Conservation (phyloP, 2,888 invertebrate genomes). For the Andrena chrysosceles region DNA sequence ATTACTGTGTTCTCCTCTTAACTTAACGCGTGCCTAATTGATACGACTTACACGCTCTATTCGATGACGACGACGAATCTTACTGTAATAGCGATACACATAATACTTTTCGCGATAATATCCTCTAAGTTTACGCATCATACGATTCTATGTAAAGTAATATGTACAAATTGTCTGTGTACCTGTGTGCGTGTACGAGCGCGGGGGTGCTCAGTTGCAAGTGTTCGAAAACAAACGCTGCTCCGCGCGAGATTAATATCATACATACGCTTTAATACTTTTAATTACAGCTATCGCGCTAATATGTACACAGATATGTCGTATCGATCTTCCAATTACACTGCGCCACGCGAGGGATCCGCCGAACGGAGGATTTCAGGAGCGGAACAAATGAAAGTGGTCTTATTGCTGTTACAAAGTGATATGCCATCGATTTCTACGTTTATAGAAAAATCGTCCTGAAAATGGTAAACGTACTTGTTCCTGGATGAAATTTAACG, state of each 20-base stretch:
- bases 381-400: background rate
- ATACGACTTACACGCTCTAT: constrained; percentile 47
- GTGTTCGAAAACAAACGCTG: constrained; percentile 29
- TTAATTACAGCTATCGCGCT: constrained; percentile 64
- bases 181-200: constrained; percentile 5
- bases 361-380: background rate
- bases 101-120: constrained; percentile 54
- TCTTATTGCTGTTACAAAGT: background rate
- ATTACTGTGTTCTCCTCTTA: constrained; percentile 73
- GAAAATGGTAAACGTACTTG: no score
- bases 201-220: constrained; percentile 17
- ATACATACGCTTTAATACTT: constrained; percentile 57
- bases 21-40: constrained; percentile 64
- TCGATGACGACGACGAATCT: constrained; percentile 67
- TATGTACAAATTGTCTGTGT: constrained; percentile 49
- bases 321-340: constrained; percentile 37
- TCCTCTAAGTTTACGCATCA: constrained; percentile 46
- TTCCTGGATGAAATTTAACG: no score
- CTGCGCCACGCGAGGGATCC: background rate
- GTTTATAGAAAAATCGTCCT: no score
- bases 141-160: constrained; percentile 35
- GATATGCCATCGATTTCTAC: background rate
- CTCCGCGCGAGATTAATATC: constrained; percentile 50
- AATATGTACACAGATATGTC: constrained; percentile 72
- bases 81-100: constrained; percentile 49